phyloP scores from a whole-genome alignment of 2,797 vertebrate genomes.

The Sternarchorhynchus goeldii region DNA sequence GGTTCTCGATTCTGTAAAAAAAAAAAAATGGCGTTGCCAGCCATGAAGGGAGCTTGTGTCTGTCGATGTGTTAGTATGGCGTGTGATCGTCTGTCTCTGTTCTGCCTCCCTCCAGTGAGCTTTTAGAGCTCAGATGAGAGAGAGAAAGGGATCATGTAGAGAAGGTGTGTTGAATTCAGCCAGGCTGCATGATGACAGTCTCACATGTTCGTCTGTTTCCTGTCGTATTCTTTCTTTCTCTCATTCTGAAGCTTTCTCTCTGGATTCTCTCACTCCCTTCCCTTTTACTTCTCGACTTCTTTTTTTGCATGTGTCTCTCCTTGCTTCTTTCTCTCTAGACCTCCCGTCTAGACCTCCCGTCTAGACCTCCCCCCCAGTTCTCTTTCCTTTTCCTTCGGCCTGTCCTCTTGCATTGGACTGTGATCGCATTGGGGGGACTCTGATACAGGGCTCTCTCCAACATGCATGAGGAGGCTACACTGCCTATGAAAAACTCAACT shows the following conservation, averaged over 20 bases:
- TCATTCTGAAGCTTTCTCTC: not conserved
- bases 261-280: not conserved
- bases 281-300: not conserved
- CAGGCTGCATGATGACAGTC: constrained; percentile 74
- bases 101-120: constrained; percentile 82
- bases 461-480: constrained; percentile 76
- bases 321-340: not conserved
- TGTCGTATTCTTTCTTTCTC: constrained; percentile 23
- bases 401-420: constrained; percentile 68
- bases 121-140: constrained; percentile 78
- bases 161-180: constrained; percentile 81
- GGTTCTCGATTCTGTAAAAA: not conserved
- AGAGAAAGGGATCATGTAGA: constrained; percentile 71
- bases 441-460: constrained; percentile 64
- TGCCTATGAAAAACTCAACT: constrained; percentile 62
- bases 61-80: constrained; percentile 25
- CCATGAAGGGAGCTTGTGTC: not conserved
- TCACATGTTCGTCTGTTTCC: constrained; percentile 33
- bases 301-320: not conserved
- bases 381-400: not conserved
- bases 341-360: constrained; percentile 4
- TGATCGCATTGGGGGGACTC: constrained; percentile 69
- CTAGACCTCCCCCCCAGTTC: not conserved
- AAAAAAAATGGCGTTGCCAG: not conserved
- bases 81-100: constrained; percentile 79